Evolutionary conservation across 2,888 invertebrate genomes (phyloP).

Genomic region (Habroteleia sp.): DNA sequence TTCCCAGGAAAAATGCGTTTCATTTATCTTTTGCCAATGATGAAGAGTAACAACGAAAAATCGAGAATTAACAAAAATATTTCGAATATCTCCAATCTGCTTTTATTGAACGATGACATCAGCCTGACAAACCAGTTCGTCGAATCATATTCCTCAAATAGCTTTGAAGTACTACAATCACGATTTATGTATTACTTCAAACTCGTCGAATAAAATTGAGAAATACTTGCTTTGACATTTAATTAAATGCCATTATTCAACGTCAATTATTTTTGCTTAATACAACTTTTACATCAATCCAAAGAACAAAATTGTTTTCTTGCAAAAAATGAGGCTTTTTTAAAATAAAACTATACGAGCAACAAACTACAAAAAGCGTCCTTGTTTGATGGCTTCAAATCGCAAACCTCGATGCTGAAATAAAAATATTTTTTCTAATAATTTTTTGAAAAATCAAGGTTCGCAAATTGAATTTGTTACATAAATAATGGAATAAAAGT

Average conservation of each 20-base stretch:
- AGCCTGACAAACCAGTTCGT: slow-evolving; percentile 58
- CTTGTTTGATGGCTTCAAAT: no score
- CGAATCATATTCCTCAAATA: slow-evolving; percentile 63
- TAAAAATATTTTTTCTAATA: no score
- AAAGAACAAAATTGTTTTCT: no score
- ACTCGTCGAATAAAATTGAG: slow-evolving; percentile 41
- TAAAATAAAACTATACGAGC: no score
- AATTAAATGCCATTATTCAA: slow-evolving; percentile 12
- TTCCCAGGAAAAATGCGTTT: neutral
- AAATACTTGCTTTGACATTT: slow-evolving; percentile 34
- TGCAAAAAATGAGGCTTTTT: no score
- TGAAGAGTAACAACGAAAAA: slow-evolving; percentile 39
- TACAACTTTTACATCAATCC: no score
- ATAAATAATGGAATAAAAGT: no score
- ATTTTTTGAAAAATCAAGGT: no score
- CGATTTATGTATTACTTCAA: slow-evolving; percentile 48
- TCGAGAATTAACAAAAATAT: slow-evolving; percentile 53
- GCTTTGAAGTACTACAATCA: slow-evolving; percentile 56
- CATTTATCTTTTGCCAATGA: slow-evolving; percentile 14
- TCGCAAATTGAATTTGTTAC: no score
- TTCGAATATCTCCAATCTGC: slow-evolving; percentile 56
- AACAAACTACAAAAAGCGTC: no score
- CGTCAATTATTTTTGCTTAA: slow-evolving; percentile 2
- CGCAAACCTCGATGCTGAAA: no score
- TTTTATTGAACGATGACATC: slow-evolving; percentile 64